A percentile compares a stretch with the other conserved stretches of the same genome.
Evolutionary conservation across 2,113 vertebrate genomes (phyloP).

Genomic region (Plecotus auritus): DNA sequence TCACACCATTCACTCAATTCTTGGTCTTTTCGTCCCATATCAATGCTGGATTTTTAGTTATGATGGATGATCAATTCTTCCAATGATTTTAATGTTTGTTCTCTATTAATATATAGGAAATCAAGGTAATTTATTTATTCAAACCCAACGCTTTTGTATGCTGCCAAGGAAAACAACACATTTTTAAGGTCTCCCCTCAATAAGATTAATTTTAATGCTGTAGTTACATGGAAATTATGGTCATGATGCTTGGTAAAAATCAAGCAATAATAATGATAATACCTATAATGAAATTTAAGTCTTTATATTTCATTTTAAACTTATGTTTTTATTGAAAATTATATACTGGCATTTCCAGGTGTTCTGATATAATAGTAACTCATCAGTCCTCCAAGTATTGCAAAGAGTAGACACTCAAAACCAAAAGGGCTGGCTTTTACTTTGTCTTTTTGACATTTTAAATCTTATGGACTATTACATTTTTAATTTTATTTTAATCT

Average conservation of each 20-base stretch:
- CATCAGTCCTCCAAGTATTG: background rate
- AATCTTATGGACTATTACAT: constrained; percentile 34
- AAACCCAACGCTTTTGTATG: background rate
- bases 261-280: background rate
- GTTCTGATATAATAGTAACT: background rate
- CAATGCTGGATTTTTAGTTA: background rate
- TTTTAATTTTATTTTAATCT: constrained; percentile 42
- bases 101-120: background rate
- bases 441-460: constrained; percentile 32
- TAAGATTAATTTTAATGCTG: background rate
- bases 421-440: constrained; percentile 3
- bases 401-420: constrained; percentile 5
- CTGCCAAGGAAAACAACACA: background rate
- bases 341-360: background rate
- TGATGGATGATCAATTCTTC: background rate
- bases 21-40: background rate
- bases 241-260: background rate
- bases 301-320: constrained; percentile 10
- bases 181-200: background rate
- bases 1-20: background rate
- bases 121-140: background rate
- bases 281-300: background rate
- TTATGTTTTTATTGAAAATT: constrained; percentile 1
- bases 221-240: background rate
- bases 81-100: background rate